These are phyloP conservation scores for Pangasianodon hypophthalmus DNA, from an alignment of 2,113 vertebrate genomes.

Conservation along the genomic window DNA sequence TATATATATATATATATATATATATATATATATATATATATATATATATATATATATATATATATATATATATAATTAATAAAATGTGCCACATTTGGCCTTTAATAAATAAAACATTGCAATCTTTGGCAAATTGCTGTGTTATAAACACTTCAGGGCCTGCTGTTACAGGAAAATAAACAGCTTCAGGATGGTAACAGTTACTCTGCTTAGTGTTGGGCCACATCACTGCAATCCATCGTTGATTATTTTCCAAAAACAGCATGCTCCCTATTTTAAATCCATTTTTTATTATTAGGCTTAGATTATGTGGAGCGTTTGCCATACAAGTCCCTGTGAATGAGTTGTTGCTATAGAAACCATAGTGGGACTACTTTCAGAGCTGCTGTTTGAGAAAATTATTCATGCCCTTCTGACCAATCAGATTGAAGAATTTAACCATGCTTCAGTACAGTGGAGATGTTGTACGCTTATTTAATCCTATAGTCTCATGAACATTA, in stretches of 20 bases:
- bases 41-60: too few species aligned
- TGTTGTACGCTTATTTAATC: too few species aligned
- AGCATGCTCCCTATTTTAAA: neutral
- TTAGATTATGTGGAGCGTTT: neutral
- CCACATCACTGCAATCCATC: neutral
- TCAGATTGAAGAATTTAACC: neutral
- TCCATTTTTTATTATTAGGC: neutral
- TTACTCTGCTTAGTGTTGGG: neutral
- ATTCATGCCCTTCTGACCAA: neutral
- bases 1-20: too few species aligned
- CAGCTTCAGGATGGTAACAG: too few species aligned
- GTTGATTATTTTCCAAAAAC: neutral
- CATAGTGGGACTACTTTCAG: neutral
- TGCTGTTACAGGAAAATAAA: too few species aligned
- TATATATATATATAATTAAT: too few species aligned
- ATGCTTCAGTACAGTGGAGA: neutral
- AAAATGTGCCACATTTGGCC: too few species aligned
- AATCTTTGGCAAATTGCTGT: too few species aligned
- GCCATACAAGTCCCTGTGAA: neutral
- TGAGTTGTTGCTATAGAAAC: neutral
- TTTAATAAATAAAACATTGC: neutral
- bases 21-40: too few species aligned
- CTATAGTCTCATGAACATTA: neutral
- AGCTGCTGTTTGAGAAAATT: neutral
- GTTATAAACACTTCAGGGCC: too few species aligned